A percentile compares a stretch with the other conserved stretches of the same genome.
Conservation (phyloP, 2,888 invertebrate genomes). For the Orgyia antiqua region DNA sequence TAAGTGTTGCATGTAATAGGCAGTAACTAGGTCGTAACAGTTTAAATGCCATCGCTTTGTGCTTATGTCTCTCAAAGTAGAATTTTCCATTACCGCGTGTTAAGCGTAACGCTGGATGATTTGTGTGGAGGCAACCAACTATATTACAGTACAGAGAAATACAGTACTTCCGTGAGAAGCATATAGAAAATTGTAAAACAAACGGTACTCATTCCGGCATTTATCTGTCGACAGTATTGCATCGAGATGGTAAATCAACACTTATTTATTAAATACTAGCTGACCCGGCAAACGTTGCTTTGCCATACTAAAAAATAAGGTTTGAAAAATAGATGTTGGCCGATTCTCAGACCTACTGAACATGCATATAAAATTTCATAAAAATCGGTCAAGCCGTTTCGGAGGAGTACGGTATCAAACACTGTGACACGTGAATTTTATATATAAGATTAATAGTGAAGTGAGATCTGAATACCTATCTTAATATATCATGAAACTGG, state of each 20-base stretch:
- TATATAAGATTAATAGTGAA: too few relatives aligned
- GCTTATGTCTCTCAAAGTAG: constrained; percentile 35
- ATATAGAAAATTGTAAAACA: constrained; percentile 19
- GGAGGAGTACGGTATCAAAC: too few relatives aligned
- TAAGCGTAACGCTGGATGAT: constrained; percentile 35
- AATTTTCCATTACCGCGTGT: constrained; percentile 58
- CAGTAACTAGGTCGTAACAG: constrained; percentile 14
- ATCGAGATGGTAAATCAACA: background rate
- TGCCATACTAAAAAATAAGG: too few relatives aligned
- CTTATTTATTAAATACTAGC: too few relatives aligned
- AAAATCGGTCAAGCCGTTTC: too few relatives aligned
- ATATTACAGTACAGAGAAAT: constrained; percentile 18
- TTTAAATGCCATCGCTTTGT: constrained; percentile 18
- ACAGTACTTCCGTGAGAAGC: constrained; percentile 29
- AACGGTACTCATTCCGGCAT: constrained; percentile 21
- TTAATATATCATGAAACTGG: too few relatives aligned
- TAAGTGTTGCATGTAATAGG: constrained; percentile 9
- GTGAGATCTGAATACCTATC: too few relatives aligned
- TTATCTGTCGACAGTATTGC: constrained; percentile 3
- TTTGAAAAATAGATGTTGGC: too few relatives aligned
- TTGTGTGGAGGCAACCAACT: constrained; percentile 38
- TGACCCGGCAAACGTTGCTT: too few relatives aligned
- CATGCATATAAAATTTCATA: too few relatives aligned
- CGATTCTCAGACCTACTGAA: too few relatives aligned
- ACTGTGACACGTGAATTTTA: too few relatives aligned